These are phyloP conservation scores for Drosophila arizonae DNA, from an alignment of 1,140 invertebrate genomes.

Conservation along the genomic window DNA sequence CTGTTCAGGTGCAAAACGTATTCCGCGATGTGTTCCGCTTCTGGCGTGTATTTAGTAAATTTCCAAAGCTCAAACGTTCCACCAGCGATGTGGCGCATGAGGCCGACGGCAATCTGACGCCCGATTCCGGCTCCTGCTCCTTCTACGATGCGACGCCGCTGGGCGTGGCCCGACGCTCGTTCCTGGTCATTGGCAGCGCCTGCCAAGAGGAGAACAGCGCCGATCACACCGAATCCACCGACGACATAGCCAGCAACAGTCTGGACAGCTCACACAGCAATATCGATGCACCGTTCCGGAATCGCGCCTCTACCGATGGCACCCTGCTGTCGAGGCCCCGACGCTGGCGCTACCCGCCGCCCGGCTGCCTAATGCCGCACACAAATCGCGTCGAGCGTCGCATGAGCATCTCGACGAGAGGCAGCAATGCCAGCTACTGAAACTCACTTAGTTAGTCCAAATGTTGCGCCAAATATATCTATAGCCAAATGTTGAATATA, in stretches of 20 bases:
- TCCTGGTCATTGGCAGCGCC: conserved; percentile 68
- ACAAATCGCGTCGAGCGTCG: conserved; percentile 83
- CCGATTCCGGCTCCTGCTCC: conserved; percentile 69
- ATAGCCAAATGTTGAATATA: conserved; percentile 63
- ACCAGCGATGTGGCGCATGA: conserved; percentile 84
- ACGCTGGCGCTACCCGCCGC: conserved; percentile 84
- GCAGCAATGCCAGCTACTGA: conserved; percentile 85
- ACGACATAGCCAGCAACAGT: conserved; percentile 72
- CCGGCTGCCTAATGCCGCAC: conserved; percentile 77
- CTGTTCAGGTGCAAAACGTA: conserved; percentile 86
- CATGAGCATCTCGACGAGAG: conserved; percentile 85
- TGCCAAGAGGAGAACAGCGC: conserved; percentile 71
- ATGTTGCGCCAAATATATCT: conserved; percentile 68
- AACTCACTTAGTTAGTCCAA: conserved; percentile 58
- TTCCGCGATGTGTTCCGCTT: conserved; percentile 87
- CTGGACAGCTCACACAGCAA: conserved; percentile 63
- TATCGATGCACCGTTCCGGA: conserved; percentile 84
- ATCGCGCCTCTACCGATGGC: conserved; percentile 86
- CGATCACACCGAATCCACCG: conserved; percentile 73
- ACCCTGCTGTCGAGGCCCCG: conserved; percentile 83
- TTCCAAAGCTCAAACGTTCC: conserved; percentile 85
- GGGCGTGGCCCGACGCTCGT: conserved; percentile 68
- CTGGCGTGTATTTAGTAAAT: conserved; percentile 87
- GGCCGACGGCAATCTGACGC: conserved; percentile 59
- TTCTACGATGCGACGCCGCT: conserved; percentile 68